Evolutionary conservation across 1,140 invertebrate genomes (phyloP), one percentile per base, ranked within the genome.

Genomic region (Trialeurodes vaporariorum): DNA sequence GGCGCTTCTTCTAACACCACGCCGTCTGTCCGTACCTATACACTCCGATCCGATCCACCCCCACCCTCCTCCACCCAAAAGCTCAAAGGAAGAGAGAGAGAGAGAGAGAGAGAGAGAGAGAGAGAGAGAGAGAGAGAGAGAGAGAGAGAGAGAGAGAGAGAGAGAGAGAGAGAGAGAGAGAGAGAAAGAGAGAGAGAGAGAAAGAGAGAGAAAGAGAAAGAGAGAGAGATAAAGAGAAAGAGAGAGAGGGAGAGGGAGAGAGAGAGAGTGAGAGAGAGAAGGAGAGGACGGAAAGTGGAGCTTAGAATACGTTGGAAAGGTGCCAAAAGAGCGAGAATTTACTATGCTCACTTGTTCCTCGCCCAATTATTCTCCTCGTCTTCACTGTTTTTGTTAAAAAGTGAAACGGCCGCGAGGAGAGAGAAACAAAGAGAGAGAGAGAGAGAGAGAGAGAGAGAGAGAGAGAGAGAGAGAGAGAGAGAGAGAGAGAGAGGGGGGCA

Each of bases 381-480:
- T n/a, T n/a, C n/a, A n/a, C n/a, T n/a, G n/a, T n/a, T n/a, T n/a
- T n/a, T n/a, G n/a, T n/a, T n/a, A 21, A 64, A 26, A 25, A 26
- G 21, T 21, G n/a, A 64, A 26, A 64, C 2, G 25, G 21, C 21
- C 13, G 63, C 1, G 25, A 21, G 21, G 63, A 5, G n/a, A 24
- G 63, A 64, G 25, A 25, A 34, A 34, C 25, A 64, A 25, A 26
- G 63, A 64, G 63, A 25, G 63, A 64, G 63, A 26, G 25, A 25
- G 63, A 26, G 34, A 66, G 17, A 65, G 63, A 68, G 21, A 2
- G 26, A 59, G 64, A 58, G 63, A 25, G 34, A 66, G 17, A 65
- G 63, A 68, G 21, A 2, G 26, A 59, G 64, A 58, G 63, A 68
- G 25, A 59, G 67, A 58, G 64, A n/a, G 24, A 67, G 24, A 62